Base-by-base conservation (phyloP, 2,888 invertebrate species). In the Tholera decimalis region DNA sequence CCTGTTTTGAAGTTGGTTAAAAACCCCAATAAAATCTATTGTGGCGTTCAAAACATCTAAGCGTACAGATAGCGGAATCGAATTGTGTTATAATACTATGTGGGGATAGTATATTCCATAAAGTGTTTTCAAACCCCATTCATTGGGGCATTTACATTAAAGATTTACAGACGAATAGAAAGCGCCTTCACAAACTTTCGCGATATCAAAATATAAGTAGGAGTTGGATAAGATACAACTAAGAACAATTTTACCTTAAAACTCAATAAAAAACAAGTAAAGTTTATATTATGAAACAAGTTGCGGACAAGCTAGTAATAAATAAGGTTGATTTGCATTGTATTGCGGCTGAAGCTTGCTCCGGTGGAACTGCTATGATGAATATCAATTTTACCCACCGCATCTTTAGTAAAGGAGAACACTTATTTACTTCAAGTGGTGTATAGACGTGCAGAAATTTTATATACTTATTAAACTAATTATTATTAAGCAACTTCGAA, bases 241-340 rank as follows among this genome's bases (percentile, higher is more conserved):
- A n/a, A n/a, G n/a, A 33, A 3, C 11, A 15, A 5, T 35, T 15
- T 15, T 18, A n/a, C 37, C n/a, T n/a, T 37, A 9, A 37, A 37
- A 37, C 37, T 37, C n/a, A 8, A 7, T 24, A 18, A 56, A 26
- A 2, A 37, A 37, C 20, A 28, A 46, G 26, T 35, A 22, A 28
- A 28, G 37, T 51, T 35, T 15, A 35, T 6, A 35, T 35, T 3
- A 5, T n/a, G 11, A 18, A 28, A 30, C 20, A 35, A 44, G 28
- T 15, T 6, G 18, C 11, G 2, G 18, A 4, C 26, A 8, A 35
- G 26, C 22, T 1, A 28, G 35, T 44, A 35, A 62, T 62, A 53
- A 62, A 62, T 28, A 51, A 62, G 20, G 26, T 44, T 35, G 51
- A 62, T 62, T 63, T 35, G 53, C 62, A 62, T 62, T 44, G 28